Conservation (phyloP, 1,140 invertebrate genomes). For the Orchestia grillus region DNA sequence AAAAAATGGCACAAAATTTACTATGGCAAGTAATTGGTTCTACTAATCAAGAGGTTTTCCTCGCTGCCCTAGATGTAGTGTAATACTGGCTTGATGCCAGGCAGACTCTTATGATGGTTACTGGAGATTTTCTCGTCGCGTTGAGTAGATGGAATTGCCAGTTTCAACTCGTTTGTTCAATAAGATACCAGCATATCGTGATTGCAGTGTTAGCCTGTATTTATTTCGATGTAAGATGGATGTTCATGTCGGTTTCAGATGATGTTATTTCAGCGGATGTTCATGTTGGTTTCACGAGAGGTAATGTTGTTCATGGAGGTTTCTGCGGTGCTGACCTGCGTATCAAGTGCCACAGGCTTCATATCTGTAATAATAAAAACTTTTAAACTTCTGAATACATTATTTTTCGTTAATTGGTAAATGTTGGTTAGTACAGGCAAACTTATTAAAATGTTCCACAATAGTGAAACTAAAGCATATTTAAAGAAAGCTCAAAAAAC, state of each 20-base stretch:
- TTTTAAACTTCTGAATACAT: neutral
- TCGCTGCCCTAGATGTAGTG: neutral
- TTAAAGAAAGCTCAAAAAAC: neutral
- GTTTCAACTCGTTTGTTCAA: neutral
- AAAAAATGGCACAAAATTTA: neutral
- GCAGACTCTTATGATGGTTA: neutral
- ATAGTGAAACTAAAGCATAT: neutral
- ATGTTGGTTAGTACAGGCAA: neutral
- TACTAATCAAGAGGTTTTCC: neutral
- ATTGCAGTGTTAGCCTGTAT: neutral
- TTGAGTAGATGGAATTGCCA: neutral
- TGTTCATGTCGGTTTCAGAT: neutral
- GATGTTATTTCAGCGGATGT: conserved; percentile 7
- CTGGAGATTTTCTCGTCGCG: neutral
- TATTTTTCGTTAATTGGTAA: neutral
- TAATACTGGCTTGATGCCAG: neutral
- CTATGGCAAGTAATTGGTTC: neutral
- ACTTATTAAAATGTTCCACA: neutral
- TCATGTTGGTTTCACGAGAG: neutral
- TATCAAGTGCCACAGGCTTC: neutral
- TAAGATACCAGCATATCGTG: neutral
- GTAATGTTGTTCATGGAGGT: neutral
- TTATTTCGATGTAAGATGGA: neutral
- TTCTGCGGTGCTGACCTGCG: neutral
- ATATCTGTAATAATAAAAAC: neutral